Conservation (phyloP, 1,140 invertebrate genomes). For the Colletes gigas region DNA sequence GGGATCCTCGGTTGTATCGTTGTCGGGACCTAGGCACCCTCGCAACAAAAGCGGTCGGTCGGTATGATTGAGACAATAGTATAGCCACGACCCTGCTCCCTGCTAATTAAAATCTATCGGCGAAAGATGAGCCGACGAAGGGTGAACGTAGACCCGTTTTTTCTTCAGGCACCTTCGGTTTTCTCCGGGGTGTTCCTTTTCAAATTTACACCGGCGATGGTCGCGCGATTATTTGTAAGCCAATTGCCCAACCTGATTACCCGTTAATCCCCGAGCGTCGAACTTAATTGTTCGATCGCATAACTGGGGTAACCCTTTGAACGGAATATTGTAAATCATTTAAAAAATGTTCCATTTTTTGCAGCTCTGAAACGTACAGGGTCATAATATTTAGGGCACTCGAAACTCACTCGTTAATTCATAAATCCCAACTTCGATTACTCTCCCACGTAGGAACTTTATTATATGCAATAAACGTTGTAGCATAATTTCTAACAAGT, state of each 20-base stretch:
- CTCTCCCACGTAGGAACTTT: too few relatives aligned
- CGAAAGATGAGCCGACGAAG: slow-evolving; percentile 14
- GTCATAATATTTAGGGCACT: slow-evolving; percentile 60
- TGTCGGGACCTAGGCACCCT: not conserved
- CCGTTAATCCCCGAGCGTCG: not conserved
- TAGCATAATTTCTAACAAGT: too few relatives aligned
- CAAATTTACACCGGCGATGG: not conserved
- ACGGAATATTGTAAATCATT: not conserved
- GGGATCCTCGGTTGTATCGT: not conserved
- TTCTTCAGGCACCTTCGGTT: not conserved
- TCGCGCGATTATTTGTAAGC: not conserved
- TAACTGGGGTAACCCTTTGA: not conserved
- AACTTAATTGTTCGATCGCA: not conserved
- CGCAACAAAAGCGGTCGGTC: slow-evolving; percentile 12
- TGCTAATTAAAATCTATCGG: slow-evolving; percentile 44
- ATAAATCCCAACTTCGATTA: not conserved
- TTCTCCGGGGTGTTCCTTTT: not conserved
- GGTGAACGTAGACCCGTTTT: not conserved
- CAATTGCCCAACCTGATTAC: not conserved
- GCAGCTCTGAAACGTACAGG: not conserved
- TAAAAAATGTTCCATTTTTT: not conserved
- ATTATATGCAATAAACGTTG: too few relatives aligned
- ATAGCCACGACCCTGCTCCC: slow-evolving; percentile 7
- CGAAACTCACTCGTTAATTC: not conserved
- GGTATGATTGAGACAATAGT: slow-evolving; percentile 44